Evolutionary conservation across 2,113 vertebrate species (phyloP), one percentile per base, ranked within the genome.

Genomic region (Hystrix brachyura): DNA sequence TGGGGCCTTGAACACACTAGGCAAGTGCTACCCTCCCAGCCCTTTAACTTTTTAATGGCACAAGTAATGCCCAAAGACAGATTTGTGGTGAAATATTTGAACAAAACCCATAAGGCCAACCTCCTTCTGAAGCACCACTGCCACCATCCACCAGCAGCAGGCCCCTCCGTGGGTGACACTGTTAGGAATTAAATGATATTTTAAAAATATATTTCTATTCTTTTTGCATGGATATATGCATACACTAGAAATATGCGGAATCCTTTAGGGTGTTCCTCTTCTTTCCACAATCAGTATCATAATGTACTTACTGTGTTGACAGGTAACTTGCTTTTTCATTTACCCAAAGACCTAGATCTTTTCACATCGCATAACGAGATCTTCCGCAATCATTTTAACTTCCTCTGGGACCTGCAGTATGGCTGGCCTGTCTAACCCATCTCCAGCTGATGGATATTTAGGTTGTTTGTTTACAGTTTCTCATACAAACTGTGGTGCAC

Each of bases 91-190:
- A 85, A 78, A 59, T 15, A 23, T 1, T 78, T 23, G n/a, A 74
- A 17, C 23, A 43, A 87, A 83, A 81, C 18, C 10, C 14, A 1
- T 7, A 57, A 79, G 27, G 60, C 19, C 62, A 9, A 15, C 4
- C 3, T 29, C 64, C 0, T 6, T 38, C 25, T 55, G 29, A 90
- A 38, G 53, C 81, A 53, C 38, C 51, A 3, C 59, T 9, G 3
- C 19, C 4, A 10, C 38, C 71, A 25, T 11, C 13, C 0, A 0
- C 7, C 86, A 0, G 5, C 0, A 43, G 23, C 90, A 1, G 0
- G 0, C 23, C 46, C 18, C 25, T 51, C 46, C 21, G 2, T 0
- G 32, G 0, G 19, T 8, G 43, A 21, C 34, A 9, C 29, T 8
- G 3, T 29, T 0, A 32, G 0, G 18, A 53, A 19, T 23, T 60